A percentile compares a stretch with the other conserved stretches of the same genome.
phyloP scores from a whole-genome alignment of 2,888 invertebrate genomes.

The Empis stercorea region DNA sequence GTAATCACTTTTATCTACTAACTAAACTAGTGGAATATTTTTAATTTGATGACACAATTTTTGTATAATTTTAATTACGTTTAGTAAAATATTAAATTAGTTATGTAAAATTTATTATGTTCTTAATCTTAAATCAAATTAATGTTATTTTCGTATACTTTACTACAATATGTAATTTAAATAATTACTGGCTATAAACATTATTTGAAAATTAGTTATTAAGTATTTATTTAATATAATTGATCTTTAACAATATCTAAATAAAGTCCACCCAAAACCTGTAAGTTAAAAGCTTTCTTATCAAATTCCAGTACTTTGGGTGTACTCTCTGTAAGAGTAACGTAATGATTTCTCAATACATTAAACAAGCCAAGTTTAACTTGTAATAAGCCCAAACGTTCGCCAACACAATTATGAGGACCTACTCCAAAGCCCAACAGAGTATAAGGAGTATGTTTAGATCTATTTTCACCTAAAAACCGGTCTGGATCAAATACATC shows the following conservation, averaged over 20 bases:
- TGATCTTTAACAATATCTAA: conserved; percentile 15
- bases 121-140: no score
- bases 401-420: conserved; percentile 20
- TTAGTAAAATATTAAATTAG: no score
- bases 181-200: no score
- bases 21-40: no score
- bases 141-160: no score
- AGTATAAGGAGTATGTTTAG: conserved; percentile 10
- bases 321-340: conserved; percentile 23
- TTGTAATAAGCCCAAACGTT: conserved; percentile 31
- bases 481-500: conserved; percentile 15
- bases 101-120: no score
- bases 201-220: no score
- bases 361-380: conserved; percentile 32
- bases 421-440: conserved; percentile 15
- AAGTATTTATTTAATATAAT: neutral
- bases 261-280: conserved; percentile 29
- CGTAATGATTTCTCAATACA: conserved; percentile 29
- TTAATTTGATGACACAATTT: no score
- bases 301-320: conserved; percentile 24
- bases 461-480: conserved; percentile 14
- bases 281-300: conserved; percentile 28
- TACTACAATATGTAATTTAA: no score
- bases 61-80: no score
- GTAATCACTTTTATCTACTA: no score